phyloP scores from a whole-genome alignment of 2,113 vertebrate species.

The Pheucticus melanocephalus region DNA sequence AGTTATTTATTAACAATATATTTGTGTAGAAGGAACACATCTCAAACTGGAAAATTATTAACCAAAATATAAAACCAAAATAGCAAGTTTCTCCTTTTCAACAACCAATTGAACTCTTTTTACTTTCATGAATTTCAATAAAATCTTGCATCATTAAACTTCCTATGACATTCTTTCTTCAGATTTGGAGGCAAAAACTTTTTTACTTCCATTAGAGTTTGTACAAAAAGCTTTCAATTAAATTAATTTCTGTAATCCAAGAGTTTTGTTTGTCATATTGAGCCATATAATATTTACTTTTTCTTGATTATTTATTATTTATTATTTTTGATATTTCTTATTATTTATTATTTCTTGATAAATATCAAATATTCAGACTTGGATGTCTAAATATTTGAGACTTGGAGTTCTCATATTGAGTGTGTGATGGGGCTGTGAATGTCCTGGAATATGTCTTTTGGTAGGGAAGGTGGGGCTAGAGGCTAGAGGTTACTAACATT shows the following conservation, averaged over 20 bases:
- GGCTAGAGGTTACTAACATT: background rate
- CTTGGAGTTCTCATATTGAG: rapidly evolving
- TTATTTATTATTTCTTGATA: background rate
- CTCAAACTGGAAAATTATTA: background rate
- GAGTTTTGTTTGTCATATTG: background rate
- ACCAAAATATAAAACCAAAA: background rate
- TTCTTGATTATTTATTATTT: background rate
- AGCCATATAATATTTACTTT: background rate
- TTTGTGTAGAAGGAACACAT: background rate
- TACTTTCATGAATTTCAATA: background rate
- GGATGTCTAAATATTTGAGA: background rate
- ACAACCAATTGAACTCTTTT: background rate
- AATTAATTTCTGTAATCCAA: background rate
- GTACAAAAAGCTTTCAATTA: background rate
- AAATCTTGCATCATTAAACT: background rate
- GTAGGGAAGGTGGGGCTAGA: background rate
- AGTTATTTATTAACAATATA: background rate
- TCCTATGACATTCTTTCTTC: background rate
- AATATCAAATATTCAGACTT: background rate
- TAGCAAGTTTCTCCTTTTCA: background rate
- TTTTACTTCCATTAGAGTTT: background rate
- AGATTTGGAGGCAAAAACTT: background rate
- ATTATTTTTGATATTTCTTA: background rate
- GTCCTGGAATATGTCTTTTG: background rate
- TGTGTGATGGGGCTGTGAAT: background rate